These are phyloP conservation scores for Merluccius polli DNA, from an alignment of 2,797 vertebrate species.

Conservation along the genomic window DNA sequence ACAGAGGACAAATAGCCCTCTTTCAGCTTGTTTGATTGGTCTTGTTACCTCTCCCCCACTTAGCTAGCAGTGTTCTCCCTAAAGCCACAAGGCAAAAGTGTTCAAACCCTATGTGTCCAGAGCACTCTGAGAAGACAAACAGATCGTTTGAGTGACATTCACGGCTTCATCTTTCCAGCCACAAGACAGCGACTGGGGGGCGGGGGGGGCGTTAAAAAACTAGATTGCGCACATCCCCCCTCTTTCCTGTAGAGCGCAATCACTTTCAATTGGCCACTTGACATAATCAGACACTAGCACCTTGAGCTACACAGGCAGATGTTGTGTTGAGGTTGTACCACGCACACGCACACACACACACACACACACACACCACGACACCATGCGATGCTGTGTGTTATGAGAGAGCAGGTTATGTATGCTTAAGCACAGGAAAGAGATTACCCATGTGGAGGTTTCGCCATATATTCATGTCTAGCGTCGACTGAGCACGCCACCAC, in stretches of 20 bases:
- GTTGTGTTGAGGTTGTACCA: slow-evolving; percentile 5
- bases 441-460: neutral
- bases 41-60: slow-evolving; percentile 38
- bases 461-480: neutral
- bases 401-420: neutral
- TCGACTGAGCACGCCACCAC: neutral
- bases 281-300: slow-evolving; percentile 13
- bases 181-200: neutral
- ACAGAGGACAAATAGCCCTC: slow-evolving; percentile 36
- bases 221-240: neutral
- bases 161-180: neutral
- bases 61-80: neutral
- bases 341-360: neutral
- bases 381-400: neutral
- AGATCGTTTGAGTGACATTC: slow-evolving; percentile 23
- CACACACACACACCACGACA: neutral
- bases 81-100: slow-evolving; percentile 37
- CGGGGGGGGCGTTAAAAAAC: neutral
- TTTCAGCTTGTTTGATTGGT: slow-evolving; percentile 34
- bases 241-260: slow-evolving; percentile 12
- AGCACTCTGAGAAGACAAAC: slow-evolving; percentile 36
- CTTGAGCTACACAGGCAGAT: slow-evolving; percentile 3
- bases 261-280: slow-evolving; percentile 27
- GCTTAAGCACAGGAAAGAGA: neutral
- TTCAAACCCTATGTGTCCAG: slow-evolving; percentile 45